phyloP scores from a whole-genome alignment of 2,888 invertebrate species.

The Lasioglossum zephyrum region DNA sequence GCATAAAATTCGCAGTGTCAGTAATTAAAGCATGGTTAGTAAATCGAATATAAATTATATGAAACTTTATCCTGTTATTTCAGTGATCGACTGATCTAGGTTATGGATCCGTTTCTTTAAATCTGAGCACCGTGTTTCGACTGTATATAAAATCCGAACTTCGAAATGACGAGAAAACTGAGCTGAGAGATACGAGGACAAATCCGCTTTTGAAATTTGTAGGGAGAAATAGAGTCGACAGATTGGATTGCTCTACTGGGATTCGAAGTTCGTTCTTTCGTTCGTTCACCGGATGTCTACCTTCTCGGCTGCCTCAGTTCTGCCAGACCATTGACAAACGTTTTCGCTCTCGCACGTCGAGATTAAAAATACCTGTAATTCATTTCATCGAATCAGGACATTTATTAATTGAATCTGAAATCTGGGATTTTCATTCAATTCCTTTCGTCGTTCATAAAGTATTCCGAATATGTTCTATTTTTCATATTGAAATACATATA shows the following conservation, averaged over 20 bases:
- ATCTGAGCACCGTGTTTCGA: neutral
- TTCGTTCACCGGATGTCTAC: conserved; percentile 6
- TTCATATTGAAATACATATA: neutral
- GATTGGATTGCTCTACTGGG: conserved; percentile 18
- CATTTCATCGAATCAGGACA: neutral
- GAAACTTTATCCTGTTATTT: neutral
- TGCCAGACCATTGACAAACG: conserved; percentile 4
- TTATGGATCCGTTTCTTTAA: neutral
- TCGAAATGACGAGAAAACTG: neutral
- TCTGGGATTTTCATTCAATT: neutral
- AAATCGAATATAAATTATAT: neutral
- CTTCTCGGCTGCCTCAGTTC: neutral
- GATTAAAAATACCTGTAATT: neutral
- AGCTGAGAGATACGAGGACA: neutral
- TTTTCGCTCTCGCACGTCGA: neutral
- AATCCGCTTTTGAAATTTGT: conserved; percentile 10
- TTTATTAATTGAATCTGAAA: neutral
- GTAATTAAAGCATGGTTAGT: neutral
- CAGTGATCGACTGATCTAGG: neutral
- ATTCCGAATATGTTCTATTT: neutral
- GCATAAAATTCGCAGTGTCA: neutral
- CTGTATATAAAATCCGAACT: neutral
- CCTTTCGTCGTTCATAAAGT: neutral
- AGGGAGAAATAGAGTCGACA: conserved; percentile 5
- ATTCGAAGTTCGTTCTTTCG: conserved; percentile 17